These are phyloP conservation scores for Pogonophryne albipinna DNA, from an alignment of 2,797 vertebrate species.

Conservation along the genomic window DNA sequence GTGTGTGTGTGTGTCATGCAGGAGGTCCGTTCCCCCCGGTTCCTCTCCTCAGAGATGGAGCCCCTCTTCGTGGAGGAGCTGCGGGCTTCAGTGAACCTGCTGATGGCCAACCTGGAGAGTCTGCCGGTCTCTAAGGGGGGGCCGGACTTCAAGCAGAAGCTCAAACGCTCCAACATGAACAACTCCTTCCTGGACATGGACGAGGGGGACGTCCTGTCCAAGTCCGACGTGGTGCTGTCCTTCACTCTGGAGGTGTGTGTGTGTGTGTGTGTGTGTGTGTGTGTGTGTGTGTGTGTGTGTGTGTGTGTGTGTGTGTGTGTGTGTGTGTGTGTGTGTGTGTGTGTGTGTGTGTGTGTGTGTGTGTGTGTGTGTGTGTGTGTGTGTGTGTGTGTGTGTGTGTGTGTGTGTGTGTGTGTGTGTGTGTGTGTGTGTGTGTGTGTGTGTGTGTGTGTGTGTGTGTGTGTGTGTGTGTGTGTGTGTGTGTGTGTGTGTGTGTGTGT, in stretches of 20 bases:
- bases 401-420: conserved; percentile 65
- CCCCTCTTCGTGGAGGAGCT: conserved; percentile 93
- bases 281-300: conserved; percentile 48
- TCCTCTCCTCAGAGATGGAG: conserved; percentile 93
- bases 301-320: conserved; percentile 47
- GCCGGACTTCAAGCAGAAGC: conserved; percentile 93
- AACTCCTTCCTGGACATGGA: conserved; percentile 96
- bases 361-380: conserved; percentile 46
- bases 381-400: conserved; percentile 45
- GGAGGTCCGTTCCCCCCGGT: conserved; percentile 91
- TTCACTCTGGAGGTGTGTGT: conserved; percentile 91
- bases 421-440: conserved; percentile 48
- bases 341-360: conserved; percentile 47
- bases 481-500: conserved; percentile 46
- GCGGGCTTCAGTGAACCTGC: conserved; percentile 92
- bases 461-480: conserved; percentile 44
- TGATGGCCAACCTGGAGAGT: conserved; percentile 98
- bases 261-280: conserved; percentile 44
- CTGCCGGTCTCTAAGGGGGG: conserved; percentile 96
- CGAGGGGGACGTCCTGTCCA: conserved; percentile 93
- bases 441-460: conserved; percentile 46
- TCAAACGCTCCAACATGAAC: conserved; percentile 93
- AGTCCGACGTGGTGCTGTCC: conserved; percentile 93
- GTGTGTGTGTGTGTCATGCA: conserved; percentile 63
- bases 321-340: conserved; percentile 66